Percentiles rank a stretch among this genome's conserved stretches.
These are phyloP conservation scores for Agelaius tricolor DNA, from an alignment of 2,113 vertebrate genomes.

Conservation along the genomic window DNA sequence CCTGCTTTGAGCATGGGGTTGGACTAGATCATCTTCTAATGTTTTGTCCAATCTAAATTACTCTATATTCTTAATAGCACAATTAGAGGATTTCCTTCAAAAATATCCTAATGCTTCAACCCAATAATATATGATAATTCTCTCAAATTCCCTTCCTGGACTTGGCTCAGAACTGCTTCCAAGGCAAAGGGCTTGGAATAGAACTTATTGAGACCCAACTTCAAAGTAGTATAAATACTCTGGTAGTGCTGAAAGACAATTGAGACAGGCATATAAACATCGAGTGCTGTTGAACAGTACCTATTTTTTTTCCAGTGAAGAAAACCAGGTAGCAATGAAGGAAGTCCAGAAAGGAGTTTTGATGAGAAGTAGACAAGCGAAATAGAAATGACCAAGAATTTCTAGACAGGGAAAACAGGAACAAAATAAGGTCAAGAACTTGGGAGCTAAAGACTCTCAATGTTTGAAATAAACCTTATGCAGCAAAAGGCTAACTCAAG, in stretches of 20 bases:
- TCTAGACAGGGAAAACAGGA: neutral
- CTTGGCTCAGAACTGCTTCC: neutral
- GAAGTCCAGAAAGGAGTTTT: neutral
- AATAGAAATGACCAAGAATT: neutral
- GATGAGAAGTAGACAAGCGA: neutral
- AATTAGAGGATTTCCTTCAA: neutral
- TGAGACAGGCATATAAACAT: neutral
- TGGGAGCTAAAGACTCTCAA: neutral
- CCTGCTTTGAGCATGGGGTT: neutral
- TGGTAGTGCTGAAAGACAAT: neutral
- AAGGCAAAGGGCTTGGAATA: neutral
- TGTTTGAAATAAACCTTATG: neutral
- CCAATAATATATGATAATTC: neutral
- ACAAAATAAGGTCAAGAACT: neutral
- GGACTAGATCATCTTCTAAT: neutral
- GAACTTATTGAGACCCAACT: neutral
- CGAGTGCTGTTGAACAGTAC: neutral
- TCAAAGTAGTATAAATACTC: neutral
- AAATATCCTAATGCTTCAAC: neutral
- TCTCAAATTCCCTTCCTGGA: neutral
- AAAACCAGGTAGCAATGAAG: neutral
- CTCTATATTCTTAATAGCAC: neutral
- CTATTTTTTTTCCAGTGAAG: neutral
- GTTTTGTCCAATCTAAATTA: neutral
- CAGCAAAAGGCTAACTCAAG: neutral